Evolutionary conservation across 2,888 invertebrate genomes (phyloP).

Genomic region (Sthenelais limicola): DNA sequence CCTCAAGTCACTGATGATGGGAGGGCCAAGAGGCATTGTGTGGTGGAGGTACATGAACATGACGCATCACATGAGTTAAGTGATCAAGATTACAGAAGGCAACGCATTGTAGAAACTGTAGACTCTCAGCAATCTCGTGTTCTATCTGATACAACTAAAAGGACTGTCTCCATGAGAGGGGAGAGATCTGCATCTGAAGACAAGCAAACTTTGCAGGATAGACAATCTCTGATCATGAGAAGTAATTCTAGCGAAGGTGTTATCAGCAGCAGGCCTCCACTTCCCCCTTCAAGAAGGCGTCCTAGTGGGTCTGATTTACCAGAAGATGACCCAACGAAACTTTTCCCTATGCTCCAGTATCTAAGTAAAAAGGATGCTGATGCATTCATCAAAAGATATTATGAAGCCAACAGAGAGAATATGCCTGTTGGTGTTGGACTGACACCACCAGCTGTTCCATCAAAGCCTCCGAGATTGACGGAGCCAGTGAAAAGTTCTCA

Average conservation of each 20-base stretch:
- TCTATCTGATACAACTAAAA: background rate
- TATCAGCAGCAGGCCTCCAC: slow-evolving; percentile 24
- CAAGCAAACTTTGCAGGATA: background rate
- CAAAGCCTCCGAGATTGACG: background rate
- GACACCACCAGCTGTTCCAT: background rate
- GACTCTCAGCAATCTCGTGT: background rate
- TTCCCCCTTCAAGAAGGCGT: background rate
- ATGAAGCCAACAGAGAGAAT: background rate
- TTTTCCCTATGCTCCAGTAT: slow-evolving; percentile 29
- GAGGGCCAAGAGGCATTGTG: background rate
- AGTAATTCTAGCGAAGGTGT: slow-evolving; percentile 13
- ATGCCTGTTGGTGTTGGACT: too few relatives aligned
- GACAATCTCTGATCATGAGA: background rate
- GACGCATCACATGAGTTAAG: background rate
- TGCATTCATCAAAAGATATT: background rate
- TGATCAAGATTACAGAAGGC: background rate
- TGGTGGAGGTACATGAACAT: slow-evolving; percentile 8
- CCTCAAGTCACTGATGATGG: too few relatives aligned
- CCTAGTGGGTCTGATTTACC: background rate
- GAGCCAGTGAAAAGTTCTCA: too few relatives aligned
- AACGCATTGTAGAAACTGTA: too few relatives aligned
- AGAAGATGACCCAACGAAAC: slow-evolving; percentile 14
- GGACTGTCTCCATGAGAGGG: background rate
- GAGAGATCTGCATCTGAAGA: background rate
- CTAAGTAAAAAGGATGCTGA: slow-evolving; percentile 13